These are phyloP conservation scores for Empis livida DNA, from an alignment of 2,888 invertebrate species.

Conservation along the genomic window DNA sequence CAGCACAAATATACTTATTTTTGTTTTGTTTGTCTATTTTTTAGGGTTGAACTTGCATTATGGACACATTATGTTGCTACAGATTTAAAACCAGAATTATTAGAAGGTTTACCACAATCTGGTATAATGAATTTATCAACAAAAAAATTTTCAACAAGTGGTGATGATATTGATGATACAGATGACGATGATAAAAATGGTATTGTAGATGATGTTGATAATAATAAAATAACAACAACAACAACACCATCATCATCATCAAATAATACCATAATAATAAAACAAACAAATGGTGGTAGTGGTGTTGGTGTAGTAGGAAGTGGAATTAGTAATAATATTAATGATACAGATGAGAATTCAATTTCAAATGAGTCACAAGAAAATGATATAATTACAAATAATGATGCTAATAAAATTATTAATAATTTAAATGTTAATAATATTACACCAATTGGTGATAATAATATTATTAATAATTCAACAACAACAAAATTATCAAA, in stretches of 20 bases:
- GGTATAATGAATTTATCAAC: not conserved
- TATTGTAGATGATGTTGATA: not conserved
- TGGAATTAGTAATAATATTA: not conserved
- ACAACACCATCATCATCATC: not conserved
- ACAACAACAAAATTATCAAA: constrained; percentile 17
- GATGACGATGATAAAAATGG: not conserved
- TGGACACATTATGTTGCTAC: constrained; percentile 88
- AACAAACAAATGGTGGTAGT: not conserved
- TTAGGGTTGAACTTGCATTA: constrained; percentile 70
- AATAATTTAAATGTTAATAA: not conserved
- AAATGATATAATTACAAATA: too few relatives aligned
- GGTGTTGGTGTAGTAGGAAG: not conserved
- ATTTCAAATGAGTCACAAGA: constrained; percentile 28
- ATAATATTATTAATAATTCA: constrained; percentile 4
- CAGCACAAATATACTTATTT: too few relatives aligned
- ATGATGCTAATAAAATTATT: too few relatives aligned
- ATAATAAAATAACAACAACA: not conserved
- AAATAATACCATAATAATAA: not conserved
- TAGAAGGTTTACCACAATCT: constrained; percentile 54
- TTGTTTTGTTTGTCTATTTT: too few relatives aligned
- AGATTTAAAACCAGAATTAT: constrained; percentile 70
- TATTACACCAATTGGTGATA: not conserved
- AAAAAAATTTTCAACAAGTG: constrained; percentile 15
- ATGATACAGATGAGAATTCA: constrained; percentile 30
- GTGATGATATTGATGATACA: constrained; percentile 4